phyloP scores from a whole-genome alignment of 2,113 vertebrate genomes.

The Tylochromis polylepis region DNA sequence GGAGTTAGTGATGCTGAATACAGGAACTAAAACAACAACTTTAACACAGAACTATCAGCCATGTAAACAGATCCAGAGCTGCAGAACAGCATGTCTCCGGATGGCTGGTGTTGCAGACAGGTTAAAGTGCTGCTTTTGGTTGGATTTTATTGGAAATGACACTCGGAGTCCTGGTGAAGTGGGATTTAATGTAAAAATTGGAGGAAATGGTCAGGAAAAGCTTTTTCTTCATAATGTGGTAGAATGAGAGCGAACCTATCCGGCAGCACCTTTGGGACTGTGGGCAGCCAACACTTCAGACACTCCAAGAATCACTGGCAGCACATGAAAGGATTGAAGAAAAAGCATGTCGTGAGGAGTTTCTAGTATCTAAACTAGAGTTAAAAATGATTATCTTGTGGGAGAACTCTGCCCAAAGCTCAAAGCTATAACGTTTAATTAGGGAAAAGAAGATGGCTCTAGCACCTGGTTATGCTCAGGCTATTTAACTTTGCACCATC shows the following conservation, averaged over 20 bases:
- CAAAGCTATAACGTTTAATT: fast-evolving
- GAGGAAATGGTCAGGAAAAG: conserved; percentile 48
- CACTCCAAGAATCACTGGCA: conserved; percentile 45
- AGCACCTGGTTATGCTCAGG: background rate
- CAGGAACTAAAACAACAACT: background rate
- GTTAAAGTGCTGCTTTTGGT: background rate
- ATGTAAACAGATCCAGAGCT: background rate
- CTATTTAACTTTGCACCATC: background rate
- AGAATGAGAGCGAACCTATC: conserved; percentile 20
- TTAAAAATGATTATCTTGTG: background rate
- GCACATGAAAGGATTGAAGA: conserved; percentile 49
- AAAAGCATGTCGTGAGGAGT: background rate
- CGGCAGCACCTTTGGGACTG: conserved; percentile 4
- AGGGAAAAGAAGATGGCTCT: background rate
- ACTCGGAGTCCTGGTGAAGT: background rate
- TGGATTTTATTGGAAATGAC: background rate
- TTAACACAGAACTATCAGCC: background rate
- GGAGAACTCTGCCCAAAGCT: background rate
- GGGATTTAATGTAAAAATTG: conserved; percentile 23
- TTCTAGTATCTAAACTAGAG: background rate
- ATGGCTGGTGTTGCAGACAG: background rate
- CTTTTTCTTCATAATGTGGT: conserved; percentile 34
- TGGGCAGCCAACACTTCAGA: conserved; percentile 25
- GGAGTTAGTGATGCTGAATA: background rate
- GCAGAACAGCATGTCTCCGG: fast-evolving